Evolutionary conservation across 1,140 invertebrate species (phyloP), one percentile per base, ranked within the genome.

Genomic region (Sarcophaga peregrina): DNA sequence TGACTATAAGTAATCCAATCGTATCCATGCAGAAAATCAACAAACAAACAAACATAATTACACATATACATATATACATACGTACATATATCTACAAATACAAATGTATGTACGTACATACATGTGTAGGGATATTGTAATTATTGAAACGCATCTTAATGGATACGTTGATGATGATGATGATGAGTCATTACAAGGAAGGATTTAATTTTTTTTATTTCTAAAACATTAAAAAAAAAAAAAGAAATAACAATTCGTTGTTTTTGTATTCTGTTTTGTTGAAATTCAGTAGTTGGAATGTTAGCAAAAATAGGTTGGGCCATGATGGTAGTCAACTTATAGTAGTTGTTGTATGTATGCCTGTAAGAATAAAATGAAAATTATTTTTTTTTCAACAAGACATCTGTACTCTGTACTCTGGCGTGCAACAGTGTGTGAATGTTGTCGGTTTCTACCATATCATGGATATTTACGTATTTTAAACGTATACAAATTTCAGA

Each of bases 101-200:
- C 4, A 37, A n/a, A n/a, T n/a, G n/a, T n/a, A n/a, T n/a, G n/a
- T n/a, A n/a, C n/a, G n/a, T 37, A 37, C 25, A 37, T 37, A 37
- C 4, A 4, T 37, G 4, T 37, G 25, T 37, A 37, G 1, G 25
- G 1, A 37, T 37, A 37, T 37, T 37, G 25, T 37, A 37, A 37
- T 37, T 37, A 37, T 37, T 58, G 5, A 17, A 68, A 68, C n/a
- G 62, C 62, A 68, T 68, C 62, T 17, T 9, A 68, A 68, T 68
- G 62, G 62, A 8, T 20, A 68, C 62, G 17, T 6, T 68, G 62
- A n/a, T 62, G 17, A 17, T 68, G 62, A n/a, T 62, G 58, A 62
- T n/a, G 58, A 68, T 68, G 62, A 68, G 62, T 68, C 62, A 68
- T 68, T 20, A 10, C 7, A 68, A 68, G 62, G 62, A 68, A 68